A percentile compares a stretch with the other conserved stretches of the same genome.
Evolutionary conservation across 2,797 vertebrate genomes (phyloP).

Genomic region (Trachurus trachurus): DNA sequence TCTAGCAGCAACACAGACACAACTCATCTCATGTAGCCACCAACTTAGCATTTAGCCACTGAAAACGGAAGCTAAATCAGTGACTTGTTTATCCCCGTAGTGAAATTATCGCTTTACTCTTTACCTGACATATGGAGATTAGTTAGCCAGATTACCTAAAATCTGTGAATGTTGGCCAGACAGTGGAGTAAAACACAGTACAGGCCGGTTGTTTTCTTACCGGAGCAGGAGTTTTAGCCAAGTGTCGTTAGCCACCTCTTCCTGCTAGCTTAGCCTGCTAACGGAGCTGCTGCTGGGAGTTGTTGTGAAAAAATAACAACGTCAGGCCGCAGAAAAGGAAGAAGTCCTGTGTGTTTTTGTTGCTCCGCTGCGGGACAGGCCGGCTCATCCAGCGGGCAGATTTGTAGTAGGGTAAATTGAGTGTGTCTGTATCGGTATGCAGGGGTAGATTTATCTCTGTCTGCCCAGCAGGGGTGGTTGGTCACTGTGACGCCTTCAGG

Average conservation of each 20-base stretch:
- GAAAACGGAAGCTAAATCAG: background rate
- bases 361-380: background rate
- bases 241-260: conserved; percentile 61
- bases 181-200: conserved; percentile 57
- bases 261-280: conserved; percentile 61
- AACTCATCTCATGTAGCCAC: conserved; percentile 14
- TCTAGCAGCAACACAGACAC: conserved; percentile 44
- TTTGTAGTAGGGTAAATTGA: background rate
- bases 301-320: background rate
- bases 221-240: conserved; percentile 70
- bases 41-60: conserved; percentile 17
- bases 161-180: conserved; percentile 20
- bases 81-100: background rate
- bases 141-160: conserved; percentile 34
- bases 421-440: conserved; percentile 60
- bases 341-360: background rate
- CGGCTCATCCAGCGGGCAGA: background rate
- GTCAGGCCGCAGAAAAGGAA: background rate
- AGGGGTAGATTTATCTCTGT: conserved; percentile 55
- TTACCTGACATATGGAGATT: conserved; percentile 8
- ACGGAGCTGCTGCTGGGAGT: conserved; percentile 27
- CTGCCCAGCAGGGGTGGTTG: conserved; percentile 70
- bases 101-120: background rate
- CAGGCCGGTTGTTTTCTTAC: conserved; percentile 74
- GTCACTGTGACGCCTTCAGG: conserved; percentile 65